phyloP scores from a whole-genome alignment of 1,140 invertebrate genomes.

The Sarcophaga bullata region DNA sequence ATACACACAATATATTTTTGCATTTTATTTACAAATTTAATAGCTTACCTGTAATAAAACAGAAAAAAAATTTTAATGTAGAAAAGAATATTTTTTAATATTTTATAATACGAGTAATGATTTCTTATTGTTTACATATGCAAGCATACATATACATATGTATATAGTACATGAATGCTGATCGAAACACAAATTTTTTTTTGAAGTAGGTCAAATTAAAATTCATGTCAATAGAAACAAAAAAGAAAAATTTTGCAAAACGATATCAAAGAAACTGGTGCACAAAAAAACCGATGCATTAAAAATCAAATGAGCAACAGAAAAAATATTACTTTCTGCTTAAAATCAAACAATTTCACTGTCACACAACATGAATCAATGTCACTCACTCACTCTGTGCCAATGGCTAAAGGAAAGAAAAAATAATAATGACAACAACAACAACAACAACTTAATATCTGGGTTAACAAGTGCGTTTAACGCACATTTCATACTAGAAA shows the following conservation, averaged over 20 bases:
- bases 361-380: constrained; percentile 26
- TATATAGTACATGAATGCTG: no score
- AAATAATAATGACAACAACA: not conserved
- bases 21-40: no score
- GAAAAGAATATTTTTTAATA: no score
- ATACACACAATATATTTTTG: no score
- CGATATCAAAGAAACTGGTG: not conserved
- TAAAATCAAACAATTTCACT: constrained; percentile 23
- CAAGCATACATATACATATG: no score
- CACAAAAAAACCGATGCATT: not conserved
- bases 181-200: not conserved
- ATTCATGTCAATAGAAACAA: not conserved
- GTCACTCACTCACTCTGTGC: not conserved
- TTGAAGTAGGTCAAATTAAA: not conserved
- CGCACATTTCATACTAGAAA: constrained; percentile 31
- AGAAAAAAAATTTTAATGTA: not conserved
- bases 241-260: not conserved
- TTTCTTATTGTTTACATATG: no score
- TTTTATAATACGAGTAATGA: no score
- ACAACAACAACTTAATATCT: constrained; percentile 14
- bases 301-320: not conserved
- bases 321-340: not conserved
- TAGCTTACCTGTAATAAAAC: not conserved
- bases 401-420: not conserved
- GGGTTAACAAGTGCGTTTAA: constrained; percentile 36